Evolutionary conservation across 1,140 invertebrate genomes (phyloP), one percentile per base, ranked within the genome.

Genomic region (Leptestheria dahalacensis): DNA sequence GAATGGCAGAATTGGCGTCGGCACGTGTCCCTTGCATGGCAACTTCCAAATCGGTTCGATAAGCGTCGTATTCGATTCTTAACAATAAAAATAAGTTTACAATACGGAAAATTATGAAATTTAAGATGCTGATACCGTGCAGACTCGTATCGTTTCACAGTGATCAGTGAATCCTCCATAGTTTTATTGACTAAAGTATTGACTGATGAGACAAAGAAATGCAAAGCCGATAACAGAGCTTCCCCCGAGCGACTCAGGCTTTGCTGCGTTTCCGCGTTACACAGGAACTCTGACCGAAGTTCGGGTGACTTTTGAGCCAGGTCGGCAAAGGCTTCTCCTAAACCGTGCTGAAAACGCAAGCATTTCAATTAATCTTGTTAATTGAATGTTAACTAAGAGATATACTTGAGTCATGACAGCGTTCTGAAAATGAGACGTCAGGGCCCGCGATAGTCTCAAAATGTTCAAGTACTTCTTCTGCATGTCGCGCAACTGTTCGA

Each of bases 31-130:
- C 79, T 72, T 81, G 84, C 58, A 76, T 78, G 66, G 82, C 72
- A 28, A 82, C 76, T 72, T 96, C 91, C 65, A 95, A 73, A 74
- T 96, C 92, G 70, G 85, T 85, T 68, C 92, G 82, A 72, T 97
- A 97, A 12, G 94, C 93, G 79, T 97, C 94, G 72, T 94, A 97
- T 73, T 97, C 92, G 72, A 97, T 82, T 74, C 93, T 91, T 67
- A 29, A 70, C 67, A 70, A 18, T 26, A 23, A 50, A 63, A 65
- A 57, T 21, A 33, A 15, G n/a, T 23, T n/a, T 55, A 41, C 12
- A 25, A n/a, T 28, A 62, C 52, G 61, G 3, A 47, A 49, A 15
- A 56, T 33, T 51, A 23, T 25, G n/a, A 59, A 15, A n/a, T 54
- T 25, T 11, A 18, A 26, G 6, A 20, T 41, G 24, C 24, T 46